Base-by-base conservation (phyloP, 2,888 invertebrate species). In the Calameuta filiformis region DNA sequence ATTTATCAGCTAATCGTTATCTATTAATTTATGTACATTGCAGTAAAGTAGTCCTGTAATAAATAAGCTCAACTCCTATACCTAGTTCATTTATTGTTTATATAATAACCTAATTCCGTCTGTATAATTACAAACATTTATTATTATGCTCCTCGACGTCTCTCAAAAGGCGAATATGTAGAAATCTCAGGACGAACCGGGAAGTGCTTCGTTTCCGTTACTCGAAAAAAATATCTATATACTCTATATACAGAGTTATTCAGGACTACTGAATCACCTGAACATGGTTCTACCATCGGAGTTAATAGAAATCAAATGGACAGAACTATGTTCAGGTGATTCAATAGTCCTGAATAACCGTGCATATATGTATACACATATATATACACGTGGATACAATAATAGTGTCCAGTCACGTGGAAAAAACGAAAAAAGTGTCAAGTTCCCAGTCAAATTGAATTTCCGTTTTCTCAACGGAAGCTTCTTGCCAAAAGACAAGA, bases 51-150 rank as follows among this genome's bases (percentile, higher is more conserved):
- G 80, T 83, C 82, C 82, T 87, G 84, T 89, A 90, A 90, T 90
- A 90, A 90, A 90, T 90, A 90, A 90, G 89, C 89, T 90, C 89
- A 88, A 88, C 87, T 81, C 78, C 75, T 76, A 78, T 77, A 81
- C 83, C 83, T 88, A 85, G 82, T 82, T 85, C 85, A 86, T 82
- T 82, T 81, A 78, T 79, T 78, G 79, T 81, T 80, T 79, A 79
- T 87, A 71, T 56, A 56, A 56, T 56, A 56, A 80, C 79, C 80
- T 80, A 79, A 78, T 71, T 81, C 80, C 77, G 75, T 80, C 76
- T 81, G 81, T 81, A 83, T 83, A 85, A 81, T 87, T 86, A 85
- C 83, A 84, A 81, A 80, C 76, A 76, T 79, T 83, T 82, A 81
- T 82, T 86, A 83, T 82, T 86, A 83, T 77, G 83, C 80, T 81